Evolutionary conservation across 2,888 invertebrate genomes (phyloP), one percentile per base, ranked within the genome.

Genomic region (Empis livida): DNA sequence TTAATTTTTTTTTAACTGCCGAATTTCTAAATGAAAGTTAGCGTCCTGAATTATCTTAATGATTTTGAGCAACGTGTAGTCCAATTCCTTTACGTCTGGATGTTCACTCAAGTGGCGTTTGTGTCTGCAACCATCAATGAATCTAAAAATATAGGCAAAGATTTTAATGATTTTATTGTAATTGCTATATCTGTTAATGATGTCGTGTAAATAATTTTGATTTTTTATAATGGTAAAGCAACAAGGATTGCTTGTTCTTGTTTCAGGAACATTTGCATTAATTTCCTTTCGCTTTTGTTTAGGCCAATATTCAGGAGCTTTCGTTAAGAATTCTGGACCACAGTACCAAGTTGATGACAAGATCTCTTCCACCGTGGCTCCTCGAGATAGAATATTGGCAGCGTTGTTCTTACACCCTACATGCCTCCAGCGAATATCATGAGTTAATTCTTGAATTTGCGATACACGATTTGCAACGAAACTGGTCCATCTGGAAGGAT

Each of bases 321-420:
- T 27, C 10, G 27, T 16, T 23, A 44, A 42, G 35, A 50, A 45
- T 11, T 48, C 37, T 17, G 45, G 45, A 30, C 45, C 49, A 15
- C 5, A 10, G 9, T 11, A 45, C 35, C 45, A 45, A 30, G 6
- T 37, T 13, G 35, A 44, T 9, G 31, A 11, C 2, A 15, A 3
- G 3, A 45, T 3, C 11, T 45, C 32, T 31, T 14, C 23, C 38
- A 32, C 43, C 10, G 35, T 30, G 0, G 30, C 15, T 16, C 62
- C 63, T 39, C 62, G 42, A 0, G 61, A 61, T 1, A 59, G 52
- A 11, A 57, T 54, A 47, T 62, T 60, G 11, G 61, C 60, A 0
- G 62, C 59, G 44, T 64, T 63, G 8, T 54, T 44, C 14, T 50
- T 44, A 9, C 57, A 54, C 9, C 49, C 35, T 1, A 61, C 56